Percentiles rank a stretch among this genome's conserved stretches.
Conservation (phyloP, 2,888 invertebrate genomes). For the Timema cristinae region DNA sequence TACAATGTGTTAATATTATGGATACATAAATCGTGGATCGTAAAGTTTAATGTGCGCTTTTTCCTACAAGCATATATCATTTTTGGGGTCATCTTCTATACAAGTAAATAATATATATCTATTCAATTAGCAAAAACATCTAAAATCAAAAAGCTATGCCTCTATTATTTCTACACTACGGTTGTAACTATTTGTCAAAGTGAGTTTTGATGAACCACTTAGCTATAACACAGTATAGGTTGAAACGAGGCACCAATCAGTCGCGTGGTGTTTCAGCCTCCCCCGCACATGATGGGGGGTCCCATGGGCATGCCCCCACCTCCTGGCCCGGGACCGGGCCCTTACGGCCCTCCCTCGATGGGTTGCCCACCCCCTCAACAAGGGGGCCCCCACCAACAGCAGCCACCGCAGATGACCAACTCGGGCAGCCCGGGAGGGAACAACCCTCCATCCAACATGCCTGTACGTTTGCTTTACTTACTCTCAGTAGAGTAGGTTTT, state of each 20-base stretch:
- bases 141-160: no score
- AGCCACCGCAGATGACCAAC: conserved; percentile 26
- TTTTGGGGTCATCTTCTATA: no score
- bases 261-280: conserved; percentile 17
- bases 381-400: conserved; percentile 18
- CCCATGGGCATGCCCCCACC: conserved; percentile 39
- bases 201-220: conserved; percentile 11
- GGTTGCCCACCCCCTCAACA: conserved; percentile 30
- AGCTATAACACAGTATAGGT: conserved; percentile 17
- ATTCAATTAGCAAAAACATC: no score
- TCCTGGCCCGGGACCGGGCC: conserved; percentile 26
- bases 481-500: no score
- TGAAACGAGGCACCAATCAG: background rate
- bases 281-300: conserved; percentile 40
- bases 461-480: conserved; percentile 9
- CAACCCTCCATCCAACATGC: conserved; percentile 21
- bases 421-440: conserved; percentile 22
- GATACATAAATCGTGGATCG: no score
- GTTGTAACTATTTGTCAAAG: no score
- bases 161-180: no score
- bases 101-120: no score
- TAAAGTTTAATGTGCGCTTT: no score
- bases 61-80: no score
- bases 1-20: no score
- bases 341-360: conserved; percentile 28